A percentile compares a stretch with the other conserved stretches of the same genome.
Evolutionary conservation across 30 jellyfish, hydroid and myxozoan species (phyloP).

Genomic region (Hydractinia symbiolongicarpus): DNA sequence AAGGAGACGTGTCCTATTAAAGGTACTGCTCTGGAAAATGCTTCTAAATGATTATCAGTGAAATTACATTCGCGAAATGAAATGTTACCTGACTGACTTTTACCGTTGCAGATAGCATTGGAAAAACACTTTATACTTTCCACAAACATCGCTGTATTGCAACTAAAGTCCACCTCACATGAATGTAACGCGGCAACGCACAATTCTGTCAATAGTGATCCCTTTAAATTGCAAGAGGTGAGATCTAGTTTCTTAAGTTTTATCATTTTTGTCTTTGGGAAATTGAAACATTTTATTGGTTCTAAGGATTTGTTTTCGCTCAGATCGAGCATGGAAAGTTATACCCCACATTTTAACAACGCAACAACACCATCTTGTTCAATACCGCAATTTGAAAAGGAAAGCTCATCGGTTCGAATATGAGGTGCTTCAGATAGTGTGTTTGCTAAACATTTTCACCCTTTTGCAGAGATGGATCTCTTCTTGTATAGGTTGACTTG

Average conservation of each 20-base stretch:
- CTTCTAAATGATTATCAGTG: too few relatives aligned
- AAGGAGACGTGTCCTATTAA: too few relatives aligned
- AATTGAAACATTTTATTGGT: neutral
- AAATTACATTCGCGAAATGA: neutral
- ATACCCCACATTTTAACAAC: neutral
- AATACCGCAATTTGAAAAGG: neutral
- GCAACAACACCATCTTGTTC: neutral
- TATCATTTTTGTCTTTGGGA: neutral
- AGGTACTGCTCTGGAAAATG: too few relatives aligned
- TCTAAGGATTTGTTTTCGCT: neutral
- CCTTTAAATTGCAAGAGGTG: conserved; percentile 1
- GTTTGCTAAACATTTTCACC: conserved; percentile 1
- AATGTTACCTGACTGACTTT: neutral
- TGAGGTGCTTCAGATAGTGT: neutral
- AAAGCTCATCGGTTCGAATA: neutral
- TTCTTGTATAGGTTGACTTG: neutral
- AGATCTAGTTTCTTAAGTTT: neutral
- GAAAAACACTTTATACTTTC: neutral
- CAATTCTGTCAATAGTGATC: neutral
- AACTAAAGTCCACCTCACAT: neutral
- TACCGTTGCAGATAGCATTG: neutral
- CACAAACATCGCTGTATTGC: neutral
- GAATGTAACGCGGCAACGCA: neutral
- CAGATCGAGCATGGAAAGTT: neutral
- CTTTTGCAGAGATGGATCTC: neutral